phyloP scores from a whole-genome alignment of 2,888 invertebrate genomes.

The Microctonus hyperodae region DNA sequence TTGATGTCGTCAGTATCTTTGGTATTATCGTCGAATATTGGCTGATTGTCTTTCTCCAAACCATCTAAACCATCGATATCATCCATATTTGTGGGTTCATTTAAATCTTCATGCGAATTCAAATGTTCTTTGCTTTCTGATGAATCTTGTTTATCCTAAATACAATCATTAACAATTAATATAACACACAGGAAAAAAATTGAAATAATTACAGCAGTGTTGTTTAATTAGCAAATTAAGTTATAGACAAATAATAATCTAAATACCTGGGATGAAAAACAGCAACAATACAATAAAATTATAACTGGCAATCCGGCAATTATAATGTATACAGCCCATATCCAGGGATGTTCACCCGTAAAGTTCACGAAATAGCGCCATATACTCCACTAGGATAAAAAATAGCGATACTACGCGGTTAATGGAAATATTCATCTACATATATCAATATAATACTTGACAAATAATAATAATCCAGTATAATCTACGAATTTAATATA shows the following conservation, averaged over 20 bases:
- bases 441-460: neutral
- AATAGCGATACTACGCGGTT: constrained; percentile 18
- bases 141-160: constrained; percentile 49
- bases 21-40: constrained; percentile 53
- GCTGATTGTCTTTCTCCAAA: constrained; percentile 62
- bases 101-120: constrained; percentile 35
- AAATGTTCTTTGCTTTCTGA: constrained; percentile 48
- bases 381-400: constrained; percentile 75
- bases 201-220: neutral
- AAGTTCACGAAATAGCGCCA: constrained; percentile 78
- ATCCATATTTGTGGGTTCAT: constrained; percentile 41
- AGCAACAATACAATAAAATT: constrained; percentile 82
- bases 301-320: constrained; percentile 81
- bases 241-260: neutral
- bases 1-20: constrained; percentile 44
- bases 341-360: constrained; percentile 87
- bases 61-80: constrained; percentile 58
- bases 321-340: constrained; percentile 87
- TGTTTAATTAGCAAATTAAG: neutral
- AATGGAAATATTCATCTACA: neutral
- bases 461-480: neutral
- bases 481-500: neutral
- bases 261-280: constrained; percentile 68
- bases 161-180: constrained; percentile 19
- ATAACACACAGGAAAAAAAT: neutral